Conservation (phyloP, 2,888 invertebrate genomes). For the Hesperia comma region DNA sequence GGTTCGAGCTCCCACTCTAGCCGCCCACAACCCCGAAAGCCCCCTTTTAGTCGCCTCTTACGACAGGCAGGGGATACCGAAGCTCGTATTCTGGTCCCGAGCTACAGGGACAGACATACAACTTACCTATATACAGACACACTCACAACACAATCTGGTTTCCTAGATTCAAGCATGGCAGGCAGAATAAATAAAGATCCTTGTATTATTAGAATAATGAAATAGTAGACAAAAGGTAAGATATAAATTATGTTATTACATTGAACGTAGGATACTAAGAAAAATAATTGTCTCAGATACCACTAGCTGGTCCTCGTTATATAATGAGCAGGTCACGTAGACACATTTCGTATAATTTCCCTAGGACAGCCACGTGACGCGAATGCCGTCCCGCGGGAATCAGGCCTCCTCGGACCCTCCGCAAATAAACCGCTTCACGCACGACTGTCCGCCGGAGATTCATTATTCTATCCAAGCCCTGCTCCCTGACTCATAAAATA, state of each 20-base stretch:
- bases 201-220: no score
- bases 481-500: conserved; percentile 60
- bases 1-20: no score
- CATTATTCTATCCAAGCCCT: conserved; percentile 77
- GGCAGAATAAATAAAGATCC: no score
- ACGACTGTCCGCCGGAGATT: conserved; percentile 80
- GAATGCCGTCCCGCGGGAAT: conserved; percentile 69
- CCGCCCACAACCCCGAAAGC: no score
- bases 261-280: background rate
- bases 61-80: no score
- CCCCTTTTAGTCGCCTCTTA: no score
- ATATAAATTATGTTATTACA: background rate
- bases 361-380: conserved; percentile 82
- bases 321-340: conserved; percentile 84
- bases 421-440: conserved; percentile 83
- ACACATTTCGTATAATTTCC: conserved; percentile 84
- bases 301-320: conserved; percentile 68
- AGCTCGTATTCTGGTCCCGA: no score
- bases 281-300: conserved; percentile 44
- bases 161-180: background rate
- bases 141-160: no score
- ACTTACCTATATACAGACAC: no score
- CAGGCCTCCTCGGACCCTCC: conserved; percentile 75
- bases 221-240: no score
- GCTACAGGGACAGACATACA: no score